Evolutionary conservation across 2,113 vertebrate species (phyloP), one percentile per base, ranked within the genome.

Genomic region (Caranx melampygus): DNA sequence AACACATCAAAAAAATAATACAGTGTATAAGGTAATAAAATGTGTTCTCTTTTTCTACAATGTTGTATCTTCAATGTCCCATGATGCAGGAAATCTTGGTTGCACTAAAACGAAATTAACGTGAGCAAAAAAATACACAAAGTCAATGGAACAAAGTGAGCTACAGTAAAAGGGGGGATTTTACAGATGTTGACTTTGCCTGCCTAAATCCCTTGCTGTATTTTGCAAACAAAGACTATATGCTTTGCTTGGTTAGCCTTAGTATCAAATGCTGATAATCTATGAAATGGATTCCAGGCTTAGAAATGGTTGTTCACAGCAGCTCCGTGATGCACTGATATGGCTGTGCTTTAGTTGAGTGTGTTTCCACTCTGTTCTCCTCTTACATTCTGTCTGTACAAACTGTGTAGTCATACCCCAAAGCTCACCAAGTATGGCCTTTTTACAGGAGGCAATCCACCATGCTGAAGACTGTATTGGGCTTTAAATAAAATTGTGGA

Each of bases 401-500:
- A 59, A 83, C 74, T 81, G 57, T 72, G 76, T 57, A 76, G 78
- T 62, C 59, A 88, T 76, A 86, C 66, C 49, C 67, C 40, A 77
- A 81, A 89, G 66, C 72, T 86, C 75, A 67, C 45, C 33, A 35
- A 64, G 42, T 58, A 14, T 31, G 75, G 74, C 63, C 31, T 85
- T 84, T 84, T 81, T 55, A 51, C 59, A 88, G 73, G 78, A 64
- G 74, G 71, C 82, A 66, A 62, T 71, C 62, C 61, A 60, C 45
- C 72, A 51, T 35, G 37, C 54, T 70, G 33, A 71, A 72, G 33
- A 64, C 72, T 73, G 71, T 75, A 78, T 69, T 63, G 57, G 40
- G n/a, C 34, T 73, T 78, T 88, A 81, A 89, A 92, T 90, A 87
- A 83, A 78, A 63, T 52, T 26, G n/a, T 60, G 77, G 66, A 49